These are phyloP conservation scores for Gorsachius goisagi DNA, from an alignment of 2,113 vertebrate species.

Conservation along the genomic window DNA sequence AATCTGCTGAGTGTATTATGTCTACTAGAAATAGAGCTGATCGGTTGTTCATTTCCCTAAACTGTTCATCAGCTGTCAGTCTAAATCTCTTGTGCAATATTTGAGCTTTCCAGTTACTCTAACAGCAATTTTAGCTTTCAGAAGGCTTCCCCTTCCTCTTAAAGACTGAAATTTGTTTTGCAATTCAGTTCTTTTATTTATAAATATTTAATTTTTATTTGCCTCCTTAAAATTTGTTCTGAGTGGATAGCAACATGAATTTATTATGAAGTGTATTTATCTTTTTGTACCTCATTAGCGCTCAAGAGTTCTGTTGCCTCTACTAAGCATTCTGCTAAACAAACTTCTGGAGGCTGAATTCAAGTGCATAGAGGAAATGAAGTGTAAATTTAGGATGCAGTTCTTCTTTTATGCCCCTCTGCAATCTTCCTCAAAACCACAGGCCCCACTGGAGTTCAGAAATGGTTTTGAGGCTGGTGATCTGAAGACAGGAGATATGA, in stretches of 20 bases:
- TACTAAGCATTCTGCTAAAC: slow-evolving; percentile 20
- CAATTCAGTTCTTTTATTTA: slow-evolving; percentile 53
- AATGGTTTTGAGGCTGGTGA: background rate
- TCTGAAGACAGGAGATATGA: background rate
- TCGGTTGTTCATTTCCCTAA: background rate
- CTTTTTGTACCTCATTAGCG: slow-evolving; percentile 12
- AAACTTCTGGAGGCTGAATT: background rate
- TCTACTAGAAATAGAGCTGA: slow-evolving; percentile 6
- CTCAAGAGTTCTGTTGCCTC: slow-evolving; percentile 35
- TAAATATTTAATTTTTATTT: slow-evolving; percentile 68
- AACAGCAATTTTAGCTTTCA: slow-evolving; percentile 59
- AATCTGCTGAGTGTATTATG: background rate
- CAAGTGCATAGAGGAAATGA: background rate
- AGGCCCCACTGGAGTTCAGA: background rate
- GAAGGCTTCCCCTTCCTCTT: slow-evolving; percentile 56
- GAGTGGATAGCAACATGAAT: slow-evolving; percentile 59
- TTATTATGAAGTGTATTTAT: slow-evolving; percentile 66
- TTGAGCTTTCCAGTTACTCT: slow-evolving; percentile 53
- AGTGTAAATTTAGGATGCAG: background rate
- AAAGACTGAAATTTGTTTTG: slow-evolving; percentile 44
- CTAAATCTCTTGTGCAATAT: slow-evolving; percentile 59
- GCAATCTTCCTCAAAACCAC: background rate
- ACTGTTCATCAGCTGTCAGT: slow-evolving; percentile 25
- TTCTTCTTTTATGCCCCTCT: background rate
- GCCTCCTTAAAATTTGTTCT: slow-evolving; percentile 29